These are phyloP conservation scores for Pyrgilauda ruficollis DNA, from an alignment of 2,113 vertebrate species.

Conservation along the genomic window DNA sequence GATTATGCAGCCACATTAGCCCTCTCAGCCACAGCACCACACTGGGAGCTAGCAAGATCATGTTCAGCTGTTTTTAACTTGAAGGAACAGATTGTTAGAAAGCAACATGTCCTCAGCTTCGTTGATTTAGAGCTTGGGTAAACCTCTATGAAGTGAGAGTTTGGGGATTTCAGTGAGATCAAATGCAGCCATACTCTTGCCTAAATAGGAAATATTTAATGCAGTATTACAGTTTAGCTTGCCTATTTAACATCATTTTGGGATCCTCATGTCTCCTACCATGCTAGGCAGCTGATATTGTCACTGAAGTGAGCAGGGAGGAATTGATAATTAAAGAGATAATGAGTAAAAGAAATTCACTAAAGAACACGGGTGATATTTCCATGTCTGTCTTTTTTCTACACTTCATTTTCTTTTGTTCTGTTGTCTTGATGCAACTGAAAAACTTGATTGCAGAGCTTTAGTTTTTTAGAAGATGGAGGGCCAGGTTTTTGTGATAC, in stretches of 20 bases:
- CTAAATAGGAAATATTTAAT: slow-evolving; percentile 11
- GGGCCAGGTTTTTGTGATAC: not conserved
- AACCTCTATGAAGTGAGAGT: slow-evolving; percentile 7
- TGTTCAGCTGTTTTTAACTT: slow-evolving; percentile 37
- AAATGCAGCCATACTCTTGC: not conserved
- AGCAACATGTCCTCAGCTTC: not conserved
- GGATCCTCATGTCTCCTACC: not conserved
- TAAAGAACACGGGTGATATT: not conserved
- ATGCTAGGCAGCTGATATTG: not conserved
- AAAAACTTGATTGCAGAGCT: not conserved
- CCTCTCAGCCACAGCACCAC: slow-evolving; percentile 43
- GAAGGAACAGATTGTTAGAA: slow-evolving; percentile 43
- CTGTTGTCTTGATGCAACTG: not conserved
- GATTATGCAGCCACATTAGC: slow-evolving; percentile 47
- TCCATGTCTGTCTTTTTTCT: not conserved
- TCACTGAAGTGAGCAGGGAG: not conserved
- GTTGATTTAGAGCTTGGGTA: slow-evolving; percentile 20
- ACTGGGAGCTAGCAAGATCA: slow-evolving; percentile 13
- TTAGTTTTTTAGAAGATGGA: not conserved
- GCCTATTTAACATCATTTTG: not conserved
- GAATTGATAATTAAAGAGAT: not conserved
- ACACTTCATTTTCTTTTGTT: not conserved
- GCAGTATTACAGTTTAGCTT: not conserved
- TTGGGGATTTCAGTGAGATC: not conserved
- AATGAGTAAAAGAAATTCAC: not conserved